These are phyloP conservation scores for Pogonomyrmex californicus DNA, from an alignment of 1,140 invertebrate genomes.

Conservation along the genomic window DNA sequence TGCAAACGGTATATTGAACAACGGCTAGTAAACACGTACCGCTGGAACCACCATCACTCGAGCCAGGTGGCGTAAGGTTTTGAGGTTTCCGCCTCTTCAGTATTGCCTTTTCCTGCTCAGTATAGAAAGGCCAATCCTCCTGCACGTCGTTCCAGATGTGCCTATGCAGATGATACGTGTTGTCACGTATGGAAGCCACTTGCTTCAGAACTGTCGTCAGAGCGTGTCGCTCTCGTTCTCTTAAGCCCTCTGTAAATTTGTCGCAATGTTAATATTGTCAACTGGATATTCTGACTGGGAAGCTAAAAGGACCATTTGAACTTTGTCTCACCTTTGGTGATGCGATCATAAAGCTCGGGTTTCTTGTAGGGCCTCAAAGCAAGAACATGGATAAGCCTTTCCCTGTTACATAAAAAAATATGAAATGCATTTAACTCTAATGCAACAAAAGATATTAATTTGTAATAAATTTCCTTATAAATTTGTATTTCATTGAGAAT, in stretches of 20 bases:
- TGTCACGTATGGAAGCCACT: slow-evolving; percentile 94
- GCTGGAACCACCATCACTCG: slow-evolving; percentile 92
- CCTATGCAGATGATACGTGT: slow-evolving; percentile 94
- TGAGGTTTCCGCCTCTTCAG: slow-evolving; percentile 96
- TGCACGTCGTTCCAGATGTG: slow-evolving; percentile 97
- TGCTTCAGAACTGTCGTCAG: slow-evolving; percentile 92
- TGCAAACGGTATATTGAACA: background rate
- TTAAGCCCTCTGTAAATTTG: slow-evolving; percentile 91
- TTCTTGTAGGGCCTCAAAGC: slow-evolving; percentile 97
- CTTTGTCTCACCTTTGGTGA: slow-evolving; percentile 90
- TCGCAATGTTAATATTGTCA: background rate
- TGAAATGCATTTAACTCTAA: slow-evolving; percentile 15
- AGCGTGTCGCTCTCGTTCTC: slow-evolving; percentile 93
- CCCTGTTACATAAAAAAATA: slow-evolving; percentile 88
- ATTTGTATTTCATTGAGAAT: background rate
- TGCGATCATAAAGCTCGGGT: slow-evolving; percentile 93
- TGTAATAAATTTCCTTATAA: background rate
- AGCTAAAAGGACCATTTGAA: background rate
- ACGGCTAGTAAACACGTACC: slow-evolving; percentile 82
- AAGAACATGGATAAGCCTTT: slow-evolving; percentile 96
- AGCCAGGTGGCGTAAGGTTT: slow-evolving; percentile 94
- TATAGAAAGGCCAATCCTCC: slow-evolving; percentile 97
- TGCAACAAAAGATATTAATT: background rate
- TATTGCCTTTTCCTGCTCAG: slow-evolving; percentile 94
- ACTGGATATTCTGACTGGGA: background rate